phyloP scores from a whole-genome alignment of 2,113 vertebrate genomes.

The Myotis brandtii region DNA sequence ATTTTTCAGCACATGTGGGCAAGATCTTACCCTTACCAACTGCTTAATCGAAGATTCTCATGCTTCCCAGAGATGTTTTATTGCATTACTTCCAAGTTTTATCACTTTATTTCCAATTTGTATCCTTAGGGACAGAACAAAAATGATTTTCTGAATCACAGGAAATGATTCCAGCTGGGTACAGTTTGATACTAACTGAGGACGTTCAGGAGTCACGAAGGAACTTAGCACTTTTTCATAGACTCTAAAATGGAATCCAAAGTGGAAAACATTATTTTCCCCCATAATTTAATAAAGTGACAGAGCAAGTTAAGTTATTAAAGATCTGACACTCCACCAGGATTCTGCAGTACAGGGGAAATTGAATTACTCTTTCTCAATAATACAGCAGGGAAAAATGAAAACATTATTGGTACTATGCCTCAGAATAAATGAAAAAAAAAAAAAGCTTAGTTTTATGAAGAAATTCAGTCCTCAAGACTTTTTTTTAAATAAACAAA shows the following conservation, averaged over 20 bases:
- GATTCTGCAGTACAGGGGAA: constrained; percentile 32
- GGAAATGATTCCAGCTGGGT: constrained; percentile 58
- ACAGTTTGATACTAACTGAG: constrained; percentile 53
- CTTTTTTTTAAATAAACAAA: not conserved
- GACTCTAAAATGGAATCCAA: constrained; percentile 16
- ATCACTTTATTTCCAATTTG: constrained; percentile 54
- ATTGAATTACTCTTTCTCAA: constrained; percentile 60
- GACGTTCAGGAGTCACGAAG: not conserved
- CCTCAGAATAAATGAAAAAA: constrained; percentile 55
- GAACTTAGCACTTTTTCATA: constrained; percentile 1
- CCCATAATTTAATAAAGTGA: constrained; percentile 44
- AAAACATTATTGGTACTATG: not conserved
- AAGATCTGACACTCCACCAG: not conserved
- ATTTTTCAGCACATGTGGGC: constrained; percentile 51
- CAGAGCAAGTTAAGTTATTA: constrained; percentile 46
- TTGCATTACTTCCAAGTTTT: constrained; percentile 48
- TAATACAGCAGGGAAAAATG: constrained; percentile 32
- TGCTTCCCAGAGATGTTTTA: constrained; percentile 36
- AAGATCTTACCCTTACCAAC: constrained; percentile 2
- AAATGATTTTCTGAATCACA: constrained; percentile 62
- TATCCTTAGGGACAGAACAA: constrained; percentile 53
- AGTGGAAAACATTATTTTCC: not conserved
- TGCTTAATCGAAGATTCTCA: not conserved
- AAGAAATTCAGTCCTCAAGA: constrained; percentile 55
- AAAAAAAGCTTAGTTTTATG: constrained; percentile 60